Percentiles rank a stretch among this genome's conserved stretches.
Conservation (phyloP, 2,888 invertebrate genomes). For the Oeneis ivallda region DNA sequence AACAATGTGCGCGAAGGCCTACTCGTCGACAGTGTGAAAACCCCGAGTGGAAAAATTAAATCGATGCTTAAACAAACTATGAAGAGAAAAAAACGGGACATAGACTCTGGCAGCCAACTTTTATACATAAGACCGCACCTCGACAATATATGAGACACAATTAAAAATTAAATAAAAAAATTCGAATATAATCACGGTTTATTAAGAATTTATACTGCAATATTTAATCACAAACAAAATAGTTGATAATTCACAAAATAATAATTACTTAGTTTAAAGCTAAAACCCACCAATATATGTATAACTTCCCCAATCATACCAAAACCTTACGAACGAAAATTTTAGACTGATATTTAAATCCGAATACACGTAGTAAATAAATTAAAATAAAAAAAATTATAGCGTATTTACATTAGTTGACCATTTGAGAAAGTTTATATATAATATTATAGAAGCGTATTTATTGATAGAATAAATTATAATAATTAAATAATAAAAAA, state of each 20-base stretch:
- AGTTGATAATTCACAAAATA: constrained; percentile 59
- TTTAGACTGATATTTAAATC: constrained; percentile 80
- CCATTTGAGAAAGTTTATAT: constrained; percentile 81
- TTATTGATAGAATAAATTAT: constrained; percentile 56
- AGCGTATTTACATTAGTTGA: constrained; percentile 82
- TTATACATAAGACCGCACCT: constrained; percentile 55
- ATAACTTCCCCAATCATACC: constrained; percentile 69
- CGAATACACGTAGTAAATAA: constrained; percentile 59
- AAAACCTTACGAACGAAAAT: constrained; percentile 77
- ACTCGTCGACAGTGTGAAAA: constrained; percentile 18
- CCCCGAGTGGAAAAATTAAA: constrained; percentile 28
- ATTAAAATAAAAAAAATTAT: constrained; percentile 50
- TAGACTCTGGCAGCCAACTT: constrained; percentile 51
- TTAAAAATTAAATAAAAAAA: constrained; percentile 31
- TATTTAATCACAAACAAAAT: constrained; percentile 67
- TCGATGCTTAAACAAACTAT: constrained; percentile 63
- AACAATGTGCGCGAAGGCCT: constrained; percentile 40
- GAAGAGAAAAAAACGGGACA: constrained; percentile 75
- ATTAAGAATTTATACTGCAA: constrained; percentile 62
- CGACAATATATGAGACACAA: constrained; percentile 62
- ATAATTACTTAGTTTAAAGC: constrained; percentile 35
- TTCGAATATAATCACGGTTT: constrained; percentile 58
- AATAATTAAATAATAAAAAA: constrained; percentile 41
- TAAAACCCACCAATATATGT: constrained; percentile 48
- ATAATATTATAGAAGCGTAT: constrained; percentile 41